Conservation (phyloP, 2,888 invertebrate species). For the Eilema griseolum region DNA sequence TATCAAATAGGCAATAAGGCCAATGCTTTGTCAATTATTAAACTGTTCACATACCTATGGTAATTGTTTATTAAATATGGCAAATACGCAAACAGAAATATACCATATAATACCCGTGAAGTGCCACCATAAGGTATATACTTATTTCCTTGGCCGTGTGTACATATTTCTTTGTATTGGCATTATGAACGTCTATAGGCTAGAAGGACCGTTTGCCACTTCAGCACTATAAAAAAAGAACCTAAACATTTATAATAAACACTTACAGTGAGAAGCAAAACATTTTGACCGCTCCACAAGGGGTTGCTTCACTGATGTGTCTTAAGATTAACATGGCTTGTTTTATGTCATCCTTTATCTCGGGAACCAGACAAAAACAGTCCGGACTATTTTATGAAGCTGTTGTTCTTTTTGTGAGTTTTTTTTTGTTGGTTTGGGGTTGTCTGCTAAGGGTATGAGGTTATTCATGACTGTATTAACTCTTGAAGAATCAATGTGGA, state of each 20-base stretch:
- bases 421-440: background rate
- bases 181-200: no score
- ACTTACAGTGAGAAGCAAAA: background rate
- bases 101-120: no score
- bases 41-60: no score
- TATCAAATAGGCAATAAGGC: no score
- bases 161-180: no score
- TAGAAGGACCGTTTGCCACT: background rate
- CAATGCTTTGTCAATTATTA: no score
- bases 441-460: background rate
- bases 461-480: background rate
- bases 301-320: constrained; percentile 32
- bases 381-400: constrained; percentile 22
- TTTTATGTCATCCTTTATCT: constrained; percentile 48
- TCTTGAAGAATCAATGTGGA: no score
- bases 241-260: background rate
- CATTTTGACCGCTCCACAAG: constrained; percentile 31
- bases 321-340: constrained; percentile 40
- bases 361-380: constrained; percentile 33
- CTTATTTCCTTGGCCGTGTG: no score
- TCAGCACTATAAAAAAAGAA: background rate
- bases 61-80: no score
- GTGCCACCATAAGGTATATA: no score
- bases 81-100: no score
- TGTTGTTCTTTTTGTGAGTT: constrained; percentile 9